Base-by-base conservation (phyloP, 2,797 vertebrate species). In the Argyrosomus regius region DNA sequence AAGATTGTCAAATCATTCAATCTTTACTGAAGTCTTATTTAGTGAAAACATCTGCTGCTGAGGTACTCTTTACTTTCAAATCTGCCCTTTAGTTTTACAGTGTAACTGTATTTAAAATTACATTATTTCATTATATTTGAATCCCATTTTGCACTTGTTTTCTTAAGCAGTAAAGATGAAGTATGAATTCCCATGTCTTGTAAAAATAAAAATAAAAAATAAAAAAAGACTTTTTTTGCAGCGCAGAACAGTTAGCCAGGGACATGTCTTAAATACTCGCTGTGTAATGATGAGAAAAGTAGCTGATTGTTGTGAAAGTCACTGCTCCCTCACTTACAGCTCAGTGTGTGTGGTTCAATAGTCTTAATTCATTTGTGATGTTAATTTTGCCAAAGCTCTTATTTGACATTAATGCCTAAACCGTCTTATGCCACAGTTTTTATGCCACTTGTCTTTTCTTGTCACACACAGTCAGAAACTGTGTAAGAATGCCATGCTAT, bases 321-420 rank as follows among this genome's bases (percentile, higher is more conserved):
- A 45, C 73, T 68, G 43, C 67, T 82, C 59, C 54, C 58, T 73
- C 67, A 75, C 61, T 28, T 57, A 63, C 72, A 66, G 72, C 13
- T 45, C 43, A 12, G 45, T 66, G 63, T 64, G 76, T 86, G 96
- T 93, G 95, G 92, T 92, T 95, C 95, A 95, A 95, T 92, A 96
- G 96, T 97, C 96, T 91, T 90, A 96, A 96, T 92, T 96, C 65
- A 94, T 94, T 94, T 92, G 89, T 91, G 91, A 91, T 93, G 49
- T 87, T 76, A 6, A 75, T 84, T 93, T 95, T 92, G 93, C 93
- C 94, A 95, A 95, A 93, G 78, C 85, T 81, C 72, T 88, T 86
- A 72, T 90, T 90, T 90, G 13, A 96, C 96, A 96, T 96, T 94
- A 96, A 96, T 97, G 96, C 94, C 95, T 96, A 92, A 86, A 95